A percentile compares a stretch with the other conserved stretches of the same genome.
These are phyloP conservation scores for Patella caerulea DNA, from an alignment of 2,888 invertebrate species.

Conservation along the genomic window DNA sequence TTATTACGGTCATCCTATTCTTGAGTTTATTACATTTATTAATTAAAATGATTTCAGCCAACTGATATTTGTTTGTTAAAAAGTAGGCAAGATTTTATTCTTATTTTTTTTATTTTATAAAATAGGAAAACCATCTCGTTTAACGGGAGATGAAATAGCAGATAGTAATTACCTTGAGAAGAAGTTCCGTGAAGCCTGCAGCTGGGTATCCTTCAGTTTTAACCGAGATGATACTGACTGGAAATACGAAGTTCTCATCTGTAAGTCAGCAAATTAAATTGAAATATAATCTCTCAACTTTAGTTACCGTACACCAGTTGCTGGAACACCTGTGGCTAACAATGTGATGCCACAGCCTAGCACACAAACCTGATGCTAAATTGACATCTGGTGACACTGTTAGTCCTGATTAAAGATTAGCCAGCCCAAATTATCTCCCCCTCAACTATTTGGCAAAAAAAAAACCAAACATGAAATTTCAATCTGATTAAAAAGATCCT, in stretches of 20 bases:
- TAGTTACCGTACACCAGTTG: not conserved
- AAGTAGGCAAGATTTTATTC: too few species aligned
- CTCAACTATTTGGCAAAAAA: too few species aligned
- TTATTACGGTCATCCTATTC: not conserved
- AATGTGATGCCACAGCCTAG: not conserved
- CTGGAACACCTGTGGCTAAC: not conserved
- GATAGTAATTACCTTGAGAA: conserved; percentile 57
- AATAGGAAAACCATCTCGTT: conserved; percentile 65
- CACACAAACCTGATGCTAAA: not conserved
- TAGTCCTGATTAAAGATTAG: too few species aligned
- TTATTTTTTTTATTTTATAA: not conserved
- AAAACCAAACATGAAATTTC: too few species aligned
- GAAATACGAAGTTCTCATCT: conserved; percentile 70
- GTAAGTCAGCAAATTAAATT: conserved; percentile 51
- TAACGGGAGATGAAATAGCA: conserved; percentile 49
- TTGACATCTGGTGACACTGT: too few species aligned
- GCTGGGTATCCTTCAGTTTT: conserved; percentile 71
- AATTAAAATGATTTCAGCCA: too few species aligned
- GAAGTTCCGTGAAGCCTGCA: conserved; percentile 70
- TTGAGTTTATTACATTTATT: not conserved
- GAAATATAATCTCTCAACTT: not conserved
- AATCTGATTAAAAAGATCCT: too few species aligned
- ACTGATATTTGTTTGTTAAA: too few species aligned
- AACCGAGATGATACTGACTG: conserved; percentile 69
- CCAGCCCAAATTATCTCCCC: too few species aligned